These are phyloP conservation scores for Listronotus bonariensis DNA, from an alignment of 1,140 invertebrate species.

Conservation along the genomic window DNA sequence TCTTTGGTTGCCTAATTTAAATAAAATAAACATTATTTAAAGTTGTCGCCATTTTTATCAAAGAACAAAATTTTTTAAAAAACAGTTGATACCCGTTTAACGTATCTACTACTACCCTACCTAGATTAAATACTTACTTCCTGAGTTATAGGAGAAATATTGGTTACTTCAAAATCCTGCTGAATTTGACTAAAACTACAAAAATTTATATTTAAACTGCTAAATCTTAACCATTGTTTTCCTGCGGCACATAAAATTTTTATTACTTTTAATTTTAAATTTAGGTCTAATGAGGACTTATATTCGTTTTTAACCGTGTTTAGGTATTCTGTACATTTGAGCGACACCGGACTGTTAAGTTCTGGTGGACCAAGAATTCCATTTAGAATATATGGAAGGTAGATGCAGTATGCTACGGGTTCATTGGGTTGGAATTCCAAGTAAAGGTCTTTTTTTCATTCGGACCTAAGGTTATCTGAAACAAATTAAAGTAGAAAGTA, in stretches of 20 bases:
- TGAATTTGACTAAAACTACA: neutral
- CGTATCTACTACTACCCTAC: too few species aligned
- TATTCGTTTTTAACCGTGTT: neutral
- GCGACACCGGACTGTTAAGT: slow-evolving; percentile 15
- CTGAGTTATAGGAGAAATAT: slow-evolving; percentile 4
- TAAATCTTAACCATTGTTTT: slow-evolving; percentile 21
- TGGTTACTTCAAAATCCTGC: slow-evolving; percentile 17
- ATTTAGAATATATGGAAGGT: slow-evolving; percentile 37
- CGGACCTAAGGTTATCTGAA: slow-evolving; percentile 20
- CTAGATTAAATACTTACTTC: slow-evolving; percentile 4
- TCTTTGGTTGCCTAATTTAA: too few species aligned
- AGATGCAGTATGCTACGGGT: slow-evolving; percentile 36
- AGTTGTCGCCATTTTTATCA: too few species aligned
- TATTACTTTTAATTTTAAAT: slow-evolving; percentile 10
- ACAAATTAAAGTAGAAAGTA: too few species aligned
- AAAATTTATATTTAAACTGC: slow-evolving; percentile 18
- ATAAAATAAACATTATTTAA: too few species aligned
- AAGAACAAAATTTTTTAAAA: too few species aligned
- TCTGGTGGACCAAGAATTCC: slow-evolving; percentile 25
- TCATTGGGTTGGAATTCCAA: slow-evolving; percentile 41
- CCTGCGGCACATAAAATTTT: slow-evolving; percentile 32
- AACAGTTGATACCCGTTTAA: too few species aligned
- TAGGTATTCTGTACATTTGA: slow-evolving; percentile 5
- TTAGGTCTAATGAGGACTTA: neutral
- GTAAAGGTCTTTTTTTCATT: slow-evolving; percentile 26